These are phyloP conservation scores for Champsocephalus gunnari DNA, from an alignment of 2,797 vertebrate genomes.

Conservation along the genomic window DNA sequence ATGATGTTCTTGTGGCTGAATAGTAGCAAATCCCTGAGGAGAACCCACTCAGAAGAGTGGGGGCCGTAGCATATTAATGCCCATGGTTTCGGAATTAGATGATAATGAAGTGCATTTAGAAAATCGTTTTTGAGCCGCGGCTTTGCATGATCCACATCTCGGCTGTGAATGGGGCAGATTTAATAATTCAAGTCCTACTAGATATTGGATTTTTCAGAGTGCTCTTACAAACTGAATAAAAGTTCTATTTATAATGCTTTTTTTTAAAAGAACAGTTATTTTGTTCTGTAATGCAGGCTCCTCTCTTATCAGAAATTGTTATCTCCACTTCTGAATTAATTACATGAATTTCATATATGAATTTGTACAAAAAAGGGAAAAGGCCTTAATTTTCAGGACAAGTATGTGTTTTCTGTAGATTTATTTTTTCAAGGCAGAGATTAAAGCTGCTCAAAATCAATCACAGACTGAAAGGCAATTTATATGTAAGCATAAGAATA, in stretches of 20 bases:
- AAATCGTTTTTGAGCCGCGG: background rate
- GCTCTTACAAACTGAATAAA: background rate
- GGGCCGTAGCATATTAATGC: no score
- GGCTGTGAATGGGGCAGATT: background rate
- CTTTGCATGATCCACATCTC: background rate
- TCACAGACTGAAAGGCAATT: background rate
- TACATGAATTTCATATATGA: conserved; percentile 1
- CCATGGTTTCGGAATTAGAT: no score
- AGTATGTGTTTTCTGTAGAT: background rate
- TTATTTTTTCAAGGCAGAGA: background rate
- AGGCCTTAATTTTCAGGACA: background rate
- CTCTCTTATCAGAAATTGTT: conserved; percentile 19
- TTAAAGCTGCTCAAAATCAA: background rate
- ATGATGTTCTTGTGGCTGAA: background rate
- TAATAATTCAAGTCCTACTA: background rate
- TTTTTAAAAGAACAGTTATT: conserved; percentile 3
- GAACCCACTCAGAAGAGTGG: no score
- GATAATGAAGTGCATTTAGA: background rate
- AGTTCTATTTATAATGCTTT: background rate
- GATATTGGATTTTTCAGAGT: background rate
- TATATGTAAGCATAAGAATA: background rate
- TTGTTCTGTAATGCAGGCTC: background rate
- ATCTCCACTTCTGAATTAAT: conserved; percentile 27
- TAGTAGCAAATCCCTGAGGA: background rate
- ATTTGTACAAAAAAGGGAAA: conserved; percentile 9